These are phyloP conservation scores for Campoplex nolae DNA, from an alignment of 2,888 invertebrate genomes.

Conservation along the genomic window DNA sequence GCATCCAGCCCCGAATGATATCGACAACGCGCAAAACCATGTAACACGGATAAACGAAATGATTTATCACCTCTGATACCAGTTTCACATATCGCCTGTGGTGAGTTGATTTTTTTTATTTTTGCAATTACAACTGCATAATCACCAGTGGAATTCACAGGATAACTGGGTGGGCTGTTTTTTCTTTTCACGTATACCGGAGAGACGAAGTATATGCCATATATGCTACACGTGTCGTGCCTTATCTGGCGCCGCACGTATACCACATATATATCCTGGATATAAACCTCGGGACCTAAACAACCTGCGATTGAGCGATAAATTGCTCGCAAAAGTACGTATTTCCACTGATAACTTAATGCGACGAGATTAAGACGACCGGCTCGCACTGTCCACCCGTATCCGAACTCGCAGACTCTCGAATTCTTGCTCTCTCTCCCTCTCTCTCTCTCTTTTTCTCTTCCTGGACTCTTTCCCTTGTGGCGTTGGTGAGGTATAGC, in stretches of 20 bases:
- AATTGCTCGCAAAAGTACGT: constrained; percentile 70
- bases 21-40: constrained; percentile 62
- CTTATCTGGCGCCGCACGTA: constrained; percentile 64
- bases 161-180: constrained; percentile 64
- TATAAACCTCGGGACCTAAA: constrained; percentile 43
- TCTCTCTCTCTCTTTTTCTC: constrained; percentile 19
- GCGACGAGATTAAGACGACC: constrained; percentile 67
- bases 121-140: constrained; percentile 43
- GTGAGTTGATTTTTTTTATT: constrained; percentile 47
- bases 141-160: constrained; percentile 42
- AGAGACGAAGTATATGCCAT: constrained; percentile 35
- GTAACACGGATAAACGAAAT: constrained; percentile 63
- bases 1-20: constrained; percentile 48
- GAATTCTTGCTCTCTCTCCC: constrained; percentile 12
- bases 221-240: constrained; percentile 47
- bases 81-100: constrained; percentile 57
- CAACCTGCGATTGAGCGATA: constrained; percentile 72
- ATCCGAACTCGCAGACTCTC: constrained; percentile 10
- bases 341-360: constrained; percentile 72
- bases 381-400: constrained; percentile 26
- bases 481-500: constrained; percentile 30
- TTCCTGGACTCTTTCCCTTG: background rate
- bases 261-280: constrained; percentile 22
- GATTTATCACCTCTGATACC: constrained; percentile 60
- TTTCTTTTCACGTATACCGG: constrained; percentile 22